Percentiles rank a stretch among this genome's conserved stretches.
Conservation (phyloP, 1,140 invertebrate species). For the Zaprionus davidi region DNA sequence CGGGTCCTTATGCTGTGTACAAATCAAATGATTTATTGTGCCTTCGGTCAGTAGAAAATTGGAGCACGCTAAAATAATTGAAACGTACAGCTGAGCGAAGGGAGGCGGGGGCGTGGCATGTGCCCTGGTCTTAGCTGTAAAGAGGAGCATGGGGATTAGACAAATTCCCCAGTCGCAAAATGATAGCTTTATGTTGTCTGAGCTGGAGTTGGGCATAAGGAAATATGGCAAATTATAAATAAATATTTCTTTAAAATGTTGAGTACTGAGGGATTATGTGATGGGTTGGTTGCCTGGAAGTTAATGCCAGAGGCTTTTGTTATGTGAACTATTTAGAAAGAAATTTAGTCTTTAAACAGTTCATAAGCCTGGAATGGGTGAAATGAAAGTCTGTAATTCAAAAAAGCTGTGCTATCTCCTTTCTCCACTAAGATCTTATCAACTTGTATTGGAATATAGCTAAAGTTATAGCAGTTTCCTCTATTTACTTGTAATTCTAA, state of each 20-base stretch:
- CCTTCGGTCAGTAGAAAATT: slow-evolving; percentile 47
- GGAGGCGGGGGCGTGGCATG: neutral
- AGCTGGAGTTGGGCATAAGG: neutral
- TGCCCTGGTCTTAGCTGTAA: neutral
- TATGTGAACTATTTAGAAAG: neutral
- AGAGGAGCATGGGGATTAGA: neutral
- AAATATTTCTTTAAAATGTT: neutral
- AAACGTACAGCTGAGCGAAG: slow-evolving; percentile 56
- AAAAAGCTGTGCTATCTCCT: no score
- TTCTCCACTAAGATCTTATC: no score
- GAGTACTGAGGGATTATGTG: neutral
- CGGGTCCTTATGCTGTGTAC: slow-evolving; percentile 43
- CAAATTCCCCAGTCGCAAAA: slow-evolving; percentile 1
- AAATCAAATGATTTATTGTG: slow-evolving; percentile 81
- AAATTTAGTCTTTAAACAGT: no score
- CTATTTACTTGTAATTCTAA: no score
- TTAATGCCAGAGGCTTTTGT: neutral
- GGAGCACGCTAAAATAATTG: slow-evolving; percentile 71
- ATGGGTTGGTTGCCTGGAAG: neutral
- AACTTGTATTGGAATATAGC: no score
- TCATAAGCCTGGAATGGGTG: neutral
- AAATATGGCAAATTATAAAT: neutral
- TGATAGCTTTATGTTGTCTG: slow-evolving; percentile 1
- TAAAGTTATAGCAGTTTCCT: no score
- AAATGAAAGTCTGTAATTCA: no score